phyloP scores from a whole-genome alignment of 2,888 invertebrate species.

The Sicus ferrugineus region DNA sequence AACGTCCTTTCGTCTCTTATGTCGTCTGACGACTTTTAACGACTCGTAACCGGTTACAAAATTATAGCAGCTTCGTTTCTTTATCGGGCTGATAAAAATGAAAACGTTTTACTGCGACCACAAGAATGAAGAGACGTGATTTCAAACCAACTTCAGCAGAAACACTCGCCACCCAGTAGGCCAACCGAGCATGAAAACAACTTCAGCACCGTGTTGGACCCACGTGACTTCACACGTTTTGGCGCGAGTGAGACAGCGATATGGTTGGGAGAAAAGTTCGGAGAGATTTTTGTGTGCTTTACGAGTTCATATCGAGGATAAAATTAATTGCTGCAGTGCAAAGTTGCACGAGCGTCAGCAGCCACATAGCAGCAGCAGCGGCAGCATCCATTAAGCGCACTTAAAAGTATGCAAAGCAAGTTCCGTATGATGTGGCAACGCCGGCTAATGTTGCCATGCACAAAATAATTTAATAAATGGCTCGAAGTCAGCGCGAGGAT shows the following conservation, averaged over 20 bases:
- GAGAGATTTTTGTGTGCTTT: background rate
- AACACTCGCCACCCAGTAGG: background rate
- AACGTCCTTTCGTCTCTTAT: too few relatives aligned
- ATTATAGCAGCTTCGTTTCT: background rate
- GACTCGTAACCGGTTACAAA: too few relatives aligned
- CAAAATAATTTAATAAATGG: constrained; percentile 32
- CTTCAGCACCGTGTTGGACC: background rate
- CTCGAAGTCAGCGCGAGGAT: constrained; percentile 13
- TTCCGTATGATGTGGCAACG: constrained; percentile 12
- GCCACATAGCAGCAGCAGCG: background rate
- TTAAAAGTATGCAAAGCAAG: constrained; percentile 18
- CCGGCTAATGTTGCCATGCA: constrained; percentile 19
- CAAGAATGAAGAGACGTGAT: background rate
- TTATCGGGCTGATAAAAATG: background rate
- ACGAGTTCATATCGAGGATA: constrained; percentile 20
- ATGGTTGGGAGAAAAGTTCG: background rate
- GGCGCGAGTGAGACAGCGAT: background rate
- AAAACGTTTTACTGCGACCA: background rate
- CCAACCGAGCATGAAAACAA: background rate
- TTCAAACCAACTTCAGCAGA: background rate
- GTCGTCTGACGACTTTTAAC: too few relatives aligned
- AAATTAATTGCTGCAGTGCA: constrained; percentile 24
- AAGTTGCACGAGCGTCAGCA: constrained; percentile 11
- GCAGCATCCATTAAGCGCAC: background rate
- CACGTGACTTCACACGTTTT: background rate